Conservation (phyloP, 2,888 invertebrate species). For the Erebia ligea region DNA sequence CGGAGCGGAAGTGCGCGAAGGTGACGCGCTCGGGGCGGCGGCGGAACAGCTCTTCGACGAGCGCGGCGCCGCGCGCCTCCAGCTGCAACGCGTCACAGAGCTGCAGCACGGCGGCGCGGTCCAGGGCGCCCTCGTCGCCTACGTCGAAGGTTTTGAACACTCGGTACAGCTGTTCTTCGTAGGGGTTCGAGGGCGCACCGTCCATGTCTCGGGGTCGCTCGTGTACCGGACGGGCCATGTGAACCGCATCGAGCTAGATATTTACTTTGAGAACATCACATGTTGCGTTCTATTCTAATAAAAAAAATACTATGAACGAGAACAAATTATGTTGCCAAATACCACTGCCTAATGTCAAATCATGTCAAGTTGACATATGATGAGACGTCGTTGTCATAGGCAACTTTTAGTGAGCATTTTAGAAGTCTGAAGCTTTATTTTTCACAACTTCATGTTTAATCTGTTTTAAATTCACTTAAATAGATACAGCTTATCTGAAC, state of each 20-base stretch:
- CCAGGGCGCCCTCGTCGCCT: conserved; percentile 86
- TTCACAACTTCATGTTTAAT: too few relatives aligned
- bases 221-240: conserved; percentile 19
- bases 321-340: conserved; percentile 6
- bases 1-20: conserved; percentile 90
- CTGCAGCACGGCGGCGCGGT: conserved; percentile 85
- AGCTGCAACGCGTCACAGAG: conserved; percentile 91
- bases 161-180: conserved; percentile 91
- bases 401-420: too few relatives aligned
- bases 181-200: conserved; percentile 85
- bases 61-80: conserved; percentile 86
- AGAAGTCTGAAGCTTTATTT: too few relatives aligned
- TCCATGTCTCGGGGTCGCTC: conserved; percentile 56
- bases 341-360: too few relatives aligned
- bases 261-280: conserved; percentile 40
- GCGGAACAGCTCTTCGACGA: conserved; percentile 84
- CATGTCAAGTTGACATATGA: neutral
- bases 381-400: too few relatives aligned
- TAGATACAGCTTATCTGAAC: too few relatives aligned
- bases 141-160: conserved; percentile 92
- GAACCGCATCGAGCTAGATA: conserved; percentile 25
- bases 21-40: conserved; percentile 79
- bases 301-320: conserved; percentile 33
- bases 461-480: too few relatives aligned
- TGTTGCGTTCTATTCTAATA: conserved; percentile 38